These are phyloP conservation scores for Mastomys coucha DNA, from an alignment of 2,113 vertebrate genomes.

Conservation along the genomic window DNA sequence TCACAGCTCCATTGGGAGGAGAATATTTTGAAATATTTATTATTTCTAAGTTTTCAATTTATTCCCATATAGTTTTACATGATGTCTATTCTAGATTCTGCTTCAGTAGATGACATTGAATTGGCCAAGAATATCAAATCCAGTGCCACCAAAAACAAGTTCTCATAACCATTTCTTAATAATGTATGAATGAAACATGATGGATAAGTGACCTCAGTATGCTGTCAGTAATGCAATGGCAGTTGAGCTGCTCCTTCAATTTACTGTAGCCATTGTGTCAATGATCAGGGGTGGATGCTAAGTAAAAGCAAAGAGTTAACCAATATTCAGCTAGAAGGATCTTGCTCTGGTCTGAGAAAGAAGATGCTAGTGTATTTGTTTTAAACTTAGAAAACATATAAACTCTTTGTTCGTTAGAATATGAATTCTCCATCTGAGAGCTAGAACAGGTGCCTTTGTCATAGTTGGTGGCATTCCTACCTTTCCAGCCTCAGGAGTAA, in stretches of 20 bases:
- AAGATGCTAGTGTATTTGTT: background rate
- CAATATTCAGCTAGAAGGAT: background rate
- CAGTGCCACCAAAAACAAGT: background rate
- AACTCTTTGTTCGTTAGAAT: background rate
- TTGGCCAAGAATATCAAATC: background rate
- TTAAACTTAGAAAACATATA: conserved; percentile 20
- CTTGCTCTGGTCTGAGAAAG: background rate
- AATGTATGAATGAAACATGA: background rate
- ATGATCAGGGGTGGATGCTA: background rate
- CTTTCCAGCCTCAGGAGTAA: background rate
- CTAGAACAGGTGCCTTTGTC: conserved; percentile 26
- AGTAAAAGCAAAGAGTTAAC: background rate
- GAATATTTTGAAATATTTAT: background rate
- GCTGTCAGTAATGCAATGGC: background rate
- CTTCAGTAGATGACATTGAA: background rate
- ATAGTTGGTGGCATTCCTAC: background rate
- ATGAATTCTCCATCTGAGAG: conserved; percentile 42
- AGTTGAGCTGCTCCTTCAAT: background rate
- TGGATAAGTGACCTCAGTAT: background rate
- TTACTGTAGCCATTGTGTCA: background rate
- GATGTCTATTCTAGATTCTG: background rate
- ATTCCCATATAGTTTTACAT: background rate
- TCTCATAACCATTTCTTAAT: background rate
- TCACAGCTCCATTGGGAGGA: background rate
- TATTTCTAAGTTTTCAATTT: background rate